Evolutionary conservation across 2,888 invertebrate genomes (phyloP).

Genomic region (Penaeus monodon): DNA sequence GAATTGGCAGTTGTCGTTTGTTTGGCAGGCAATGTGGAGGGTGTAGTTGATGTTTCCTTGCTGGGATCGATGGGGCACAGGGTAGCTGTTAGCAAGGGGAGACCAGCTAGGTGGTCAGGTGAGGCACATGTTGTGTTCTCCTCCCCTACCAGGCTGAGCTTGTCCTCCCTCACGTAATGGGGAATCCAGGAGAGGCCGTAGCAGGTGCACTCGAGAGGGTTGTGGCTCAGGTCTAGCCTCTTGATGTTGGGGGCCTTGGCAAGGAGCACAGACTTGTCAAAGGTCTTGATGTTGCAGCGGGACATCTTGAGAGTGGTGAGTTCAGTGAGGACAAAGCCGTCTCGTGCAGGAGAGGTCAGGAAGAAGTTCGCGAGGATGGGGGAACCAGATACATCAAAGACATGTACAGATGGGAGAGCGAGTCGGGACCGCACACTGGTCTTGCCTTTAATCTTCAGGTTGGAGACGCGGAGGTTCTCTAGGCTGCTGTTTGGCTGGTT

Average conservation of each 20-base stretch:
- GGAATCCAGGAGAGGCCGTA: slow-evolving; percentile 43
- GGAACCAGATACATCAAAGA: slow-evolving; percentile 44
- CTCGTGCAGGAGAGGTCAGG: background rate
- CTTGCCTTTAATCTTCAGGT: background rate
- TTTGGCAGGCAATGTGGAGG: no score
- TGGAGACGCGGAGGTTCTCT: background rate
- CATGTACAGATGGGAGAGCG: slow-evolving; percentile 16
- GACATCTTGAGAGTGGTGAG: slow-evolving; percentile 25
- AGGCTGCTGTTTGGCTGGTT: slow-evolving; percentile 25
- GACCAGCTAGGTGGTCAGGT: slow-evolving; percentile 14
- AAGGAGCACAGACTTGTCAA: slow-evolving; percentile 9
- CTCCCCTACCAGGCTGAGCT: slow-evolving; percentile 22
- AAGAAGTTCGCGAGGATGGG: slow-evolving; percentile 26
- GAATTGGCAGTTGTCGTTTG: no score
- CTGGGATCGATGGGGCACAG: slow-evolving; percentile 24
- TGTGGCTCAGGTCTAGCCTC: slow-evolving; percentile 36
- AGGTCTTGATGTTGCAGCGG: slow-evolving; percentile 18
- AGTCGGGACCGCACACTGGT: background rate
- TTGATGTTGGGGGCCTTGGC: slow-evolving; percentile 28
- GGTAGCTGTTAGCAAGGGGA: slow-evolving; percentile 37
- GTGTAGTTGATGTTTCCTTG: no score
- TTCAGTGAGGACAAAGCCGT: background rate
- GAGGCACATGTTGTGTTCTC: slow-evolving; percentile 26
- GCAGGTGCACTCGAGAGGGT: slow-evolving; percentile 42
- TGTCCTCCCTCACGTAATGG: slow-evolving; percentile 28